These are phyloP conservation scores for Clinocottus analis DNA, from an alignment of 2,113 vertebrate genomes.

Conservation along the genomic window DNA sequence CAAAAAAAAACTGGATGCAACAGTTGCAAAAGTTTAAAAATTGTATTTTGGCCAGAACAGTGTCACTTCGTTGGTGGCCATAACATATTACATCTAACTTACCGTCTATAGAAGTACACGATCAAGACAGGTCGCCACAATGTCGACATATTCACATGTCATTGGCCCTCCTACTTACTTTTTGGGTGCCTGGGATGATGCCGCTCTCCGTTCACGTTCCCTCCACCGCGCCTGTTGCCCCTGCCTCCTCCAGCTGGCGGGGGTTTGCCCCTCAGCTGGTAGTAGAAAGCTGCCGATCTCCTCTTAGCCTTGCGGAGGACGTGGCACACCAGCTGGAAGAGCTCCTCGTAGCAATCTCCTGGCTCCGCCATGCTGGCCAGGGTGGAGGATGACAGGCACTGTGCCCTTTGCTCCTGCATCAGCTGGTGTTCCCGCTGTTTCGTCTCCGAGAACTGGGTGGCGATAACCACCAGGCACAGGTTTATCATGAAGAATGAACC, in stretches of 20 bases:
- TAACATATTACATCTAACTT: neutral
- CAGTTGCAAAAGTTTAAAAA: neutral
- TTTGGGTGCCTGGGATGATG: constrained; percentile 69
- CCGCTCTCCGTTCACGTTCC: constrained; percentile 77
- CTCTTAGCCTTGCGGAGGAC: constrained; percentile 95
- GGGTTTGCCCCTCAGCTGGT: constrained; percentile 87
- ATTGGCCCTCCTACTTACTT: constrained; percentile 69
- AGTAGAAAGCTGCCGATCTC: constrained; percentile 91
- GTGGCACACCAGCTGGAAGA: constrained; percentile 97
- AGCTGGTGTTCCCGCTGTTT: constrained; percentile 98
- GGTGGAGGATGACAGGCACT: constrained; percentile 96
- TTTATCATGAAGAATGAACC: constrained; percentile 94
- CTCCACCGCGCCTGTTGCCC: constrained; percentile 66
- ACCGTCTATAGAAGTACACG: neutral
- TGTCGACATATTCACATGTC: neutral
- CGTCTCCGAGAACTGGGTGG: constrained; percentile 98
- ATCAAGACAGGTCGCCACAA: no score
- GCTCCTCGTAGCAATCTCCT: constrained; percentile 96
- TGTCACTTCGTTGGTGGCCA: neutral
- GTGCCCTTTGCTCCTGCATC: constrained; percentile 97
- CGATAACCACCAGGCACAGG: constrained; percentile 98
- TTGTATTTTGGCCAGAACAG: neutral
- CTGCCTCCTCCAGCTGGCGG: constrained; percentile 76
- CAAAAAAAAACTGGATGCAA: neutral
- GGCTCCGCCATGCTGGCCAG: constrained; percentile 96